phyloP scores from a whole-genome alignment of 2,888 invertebrate species.

The Apotomis turbidana region DNA sequence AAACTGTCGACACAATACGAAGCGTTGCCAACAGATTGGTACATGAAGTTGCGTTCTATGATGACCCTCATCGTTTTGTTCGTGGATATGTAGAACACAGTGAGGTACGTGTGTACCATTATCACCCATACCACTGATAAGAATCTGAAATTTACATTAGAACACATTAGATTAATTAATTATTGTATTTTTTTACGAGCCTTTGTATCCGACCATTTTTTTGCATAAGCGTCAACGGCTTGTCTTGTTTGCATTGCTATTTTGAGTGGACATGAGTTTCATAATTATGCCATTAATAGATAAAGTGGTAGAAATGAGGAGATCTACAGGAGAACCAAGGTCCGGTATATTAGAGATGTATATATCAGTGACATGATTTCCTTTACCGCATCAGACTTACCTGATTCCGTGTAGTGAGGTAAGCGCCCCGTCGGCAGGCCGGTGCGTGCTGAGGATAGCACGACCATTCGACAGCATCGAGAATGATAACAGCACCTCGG shows the following conservation, averaged over 20 bases:
- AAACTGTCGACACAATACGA: constrained; percentile 94
- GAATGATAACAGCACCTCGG: constrained; percentile 88
- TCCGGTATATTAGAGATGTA: too few relatives aligned
- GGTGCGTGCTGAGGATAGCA: constrained; percentile 88
- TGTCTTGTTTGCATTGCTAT: too few relatives aligned
- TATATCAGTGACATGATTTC: neutral
- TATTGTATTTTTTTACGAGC: too few relatives aligned
- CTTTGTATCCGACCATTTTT: too few relatives aligned
- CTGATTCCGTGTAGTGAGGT: constrained; percentile 91
- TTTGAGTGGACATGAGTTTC: too few relatives aligned
- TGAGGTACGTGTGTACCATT: constrained; percentile 92
- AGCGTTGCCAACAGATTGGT: constrained; percentile 93
- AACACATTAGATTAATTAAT: neutral
- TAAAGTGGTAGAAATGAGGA: too few relatives aligned
- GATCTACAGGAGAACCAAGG: too few relatives aligned
- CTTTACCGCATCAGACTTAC: constrained; percentile 50
- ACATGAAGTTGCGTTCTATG: constrained; percentile 90
- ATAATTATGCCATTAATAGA: too few relatives aligned
- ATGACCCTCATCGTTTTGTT: constrained; percentile 89
- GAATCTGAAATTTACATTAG: constrained; percentile 81
- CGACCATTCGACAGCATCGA: constrained; percentile 89
- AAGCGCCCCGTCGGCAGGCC: constrained; percentile 86
- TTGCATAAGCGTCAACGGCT: too few relatives aligned
- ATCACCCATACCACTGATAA: constrained; percentile 92
- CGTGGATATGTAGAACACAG: constrained; percentile 90